phyloP scores from a whole-genome alignment of 2,113 vertebrate genomes.

The Notechis scutatus region DNA sequence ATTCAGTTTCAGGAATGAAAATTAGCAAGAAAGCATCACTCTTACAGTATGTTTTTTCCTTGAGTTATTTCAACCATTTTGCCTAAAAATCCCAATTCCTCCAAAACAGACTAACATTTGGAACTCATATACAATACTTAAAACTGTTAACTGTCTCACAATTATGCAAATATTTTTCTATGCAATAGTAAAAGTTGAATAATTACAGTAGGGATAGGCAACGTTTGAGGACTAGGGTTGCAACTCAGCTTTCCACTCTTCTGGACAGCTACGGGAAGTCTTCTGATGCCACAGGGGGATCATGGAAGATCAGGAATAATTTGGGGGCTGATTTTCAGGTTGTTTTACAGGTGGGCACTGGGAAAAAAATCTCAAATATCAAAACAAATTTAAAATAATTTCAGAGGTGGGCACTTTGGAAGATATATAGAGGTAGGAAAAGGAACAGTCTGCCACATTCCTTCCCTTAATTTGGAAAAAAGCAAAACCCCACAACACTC shows the following conservation, averaged over 20 bases:
- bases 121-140: background rate
- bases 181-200: background rate
- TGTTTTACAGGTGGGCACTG: background rate
- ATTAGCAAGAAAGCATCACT: background rate
- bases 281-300: background rate
- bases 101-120: background rate
- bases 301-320: background rate
- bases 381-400: background rate
- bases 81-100: background rate
- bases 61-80: background rate
- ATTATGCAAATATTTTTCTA: background rate
- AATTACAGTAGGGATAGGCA: background rate
- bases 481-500: background rate
- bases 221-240: background rate
- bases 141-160: background rate
- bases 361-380: background rate
- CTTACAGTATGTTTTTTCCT: background rate
- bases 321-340: background rate
- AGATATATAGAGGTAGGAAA: background rate
- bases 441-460: background rate
- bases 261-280: background rate
- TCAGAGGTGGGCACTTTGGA: background rate
- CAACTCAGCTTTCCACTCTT: background rate
- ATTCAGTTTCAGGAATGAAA: background rate
- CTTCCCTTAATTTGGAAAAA: background rate